phyloP scores from a whole-genome alignment of 2,113 vertebrate species.

The Condylura cristata region DNA sequence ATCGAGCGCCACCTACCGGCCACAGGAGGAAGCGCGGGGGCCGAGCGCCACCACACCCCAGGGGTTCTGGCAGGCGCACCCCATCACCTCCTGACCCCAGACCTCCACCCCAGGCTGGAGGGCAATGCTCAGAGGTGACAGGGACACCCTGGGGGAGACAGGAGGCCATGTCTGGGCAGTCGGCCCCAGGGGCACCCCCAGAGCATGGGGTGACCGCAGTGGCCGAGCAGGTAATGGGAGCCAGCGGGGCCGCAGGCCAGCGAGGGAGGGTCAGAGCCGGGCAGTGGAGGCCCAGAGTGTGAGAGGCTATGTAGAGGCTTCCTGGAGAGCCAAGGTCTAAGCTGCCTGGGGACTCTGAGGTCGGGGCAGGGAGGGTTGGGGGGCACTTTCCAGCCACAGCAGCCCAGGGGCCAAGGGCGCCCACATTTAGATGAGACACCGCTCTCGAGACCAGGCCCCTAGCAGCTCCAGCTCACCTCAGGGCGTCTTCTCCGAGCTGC shows the following conservation, averaged over 20 bases:
- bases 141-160: neutral
- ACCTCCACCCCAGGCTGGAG: neutral
- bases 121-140: neutral
- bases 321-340: neutral
- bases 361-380: too few species aligned
- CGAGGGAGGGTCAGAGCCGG: neutral
- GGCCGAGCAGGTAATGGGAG: neutral
- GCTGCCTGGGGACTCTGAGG: neutral
- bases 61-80: neutral
- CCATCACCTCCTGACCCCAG: neutral
- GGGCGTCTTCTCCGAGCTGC: fast-evolving
- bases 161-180: neutral
- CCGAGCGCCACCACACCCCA: neutral
- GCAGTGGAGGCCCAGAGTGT: neutral
- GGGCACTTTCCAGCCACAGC: fast-evolving
- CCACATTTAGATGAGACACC: neutral
- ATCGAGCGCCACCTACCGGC: slow-evolving; percentile 79
- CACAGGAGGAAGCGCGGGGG: neutral
- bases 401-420: neutral
- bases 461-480: neutral
- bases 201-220: neutral
- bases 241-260: too few species aligned
- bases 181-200: neutral
- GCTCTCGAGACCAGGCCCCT: neutral
- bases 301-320: neutral